These are phyloP conservation scores for Glyptemys insculpta DNA, from an alignment of 2,797 vertebrate genomes.

Conservation along the genomic window DNA sequence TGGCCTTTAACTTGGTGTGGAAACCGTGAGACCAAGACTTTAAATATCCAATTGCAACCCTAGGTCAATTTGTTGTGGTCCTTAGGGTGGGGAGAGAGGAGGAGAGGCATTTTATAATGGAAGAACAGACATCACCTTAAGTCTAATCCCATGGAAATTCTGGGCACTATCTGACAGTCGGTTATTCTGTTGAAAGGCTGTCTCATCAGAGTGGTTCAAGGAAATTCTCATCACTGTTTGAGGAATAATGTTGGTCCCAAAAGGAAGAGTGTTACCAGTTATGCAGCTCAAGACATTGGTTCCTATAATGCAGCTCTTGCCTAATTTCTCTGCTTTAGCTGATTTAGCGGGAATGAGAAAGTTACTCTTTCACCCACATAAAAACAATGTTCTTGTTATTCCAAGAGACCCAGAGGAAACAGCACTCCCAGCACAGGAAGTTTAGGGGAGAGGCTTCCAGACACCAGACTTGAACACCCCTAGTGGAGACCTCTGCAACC, in stretches of 20 bases:
- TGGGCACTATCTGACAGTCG: not conserved
- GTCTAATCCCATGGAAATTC: not conserved
- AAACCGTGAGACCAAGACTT: not conserved
- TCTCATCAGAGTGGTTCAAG: not conserved
- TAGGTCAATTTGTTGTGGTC: not conserved
- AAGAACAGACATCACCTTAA: slow-evolving; percentile 6
- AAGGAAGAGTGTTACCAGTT: not conserved
- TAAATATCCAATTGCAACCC: not conserved
- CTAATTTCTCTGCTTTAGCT: not conserved
- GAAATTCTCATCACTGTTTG: slow-evolving; percentile 33
- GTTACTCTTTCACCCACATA: not conserved
- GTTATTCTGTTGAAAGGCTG: not conserved
- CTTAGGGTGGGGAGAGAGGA: slow-evolving; percentile 3
- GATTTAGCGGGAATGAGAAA: not conserved
- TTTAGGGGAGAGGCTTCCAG: accelerated
- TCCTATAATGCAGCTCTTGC: not conserved
- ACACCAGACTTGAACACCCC: not conserved
- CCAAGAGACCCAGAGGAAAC: not conserved
- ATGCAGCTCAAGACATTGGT: not conserved
- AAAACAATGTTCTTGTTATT: not conserved
- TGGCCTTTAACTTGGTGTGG: no score
- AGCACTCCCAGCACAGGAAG: accelerated
- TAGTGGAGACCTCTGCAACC: not conserved
- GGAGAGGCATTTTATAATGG: slow-evolving; percentile 42
- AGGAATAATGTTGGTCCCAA: not conserved